phyloP scores from a whole-genome alignment of 2,113 vertebrate species.

The Sitta europaea region DNA sequence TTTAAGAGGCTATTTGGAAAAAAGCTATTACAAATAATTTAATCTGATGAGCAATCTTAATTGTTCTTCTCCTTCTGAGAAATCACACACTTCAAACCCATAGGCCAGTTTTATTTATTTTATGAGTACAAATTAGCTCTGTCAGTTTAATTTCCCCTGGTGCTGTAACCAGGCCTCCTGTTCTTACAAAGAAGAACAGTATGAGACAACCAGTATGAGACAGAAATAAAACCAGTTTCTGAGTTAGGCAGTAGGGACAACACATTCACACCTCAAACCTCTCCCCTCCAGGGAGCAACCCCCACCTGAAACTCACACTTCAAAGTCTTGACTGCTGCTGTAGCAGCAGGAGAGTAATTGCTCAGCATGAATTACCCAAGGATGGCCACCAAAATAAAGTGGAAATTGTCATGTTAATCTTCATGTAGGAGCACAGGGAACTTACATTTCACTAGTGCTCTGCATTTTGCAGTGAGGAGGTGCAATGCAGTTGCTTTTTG shows the following conservation, averaged over 20 bases:
- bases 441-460: neutral
- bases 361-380: neutral
- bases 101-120: conserved; percentile 26
- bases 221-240: conserved; percentile 12
- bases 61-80: neutral
- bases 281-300: neutral
- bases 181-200: neutral
- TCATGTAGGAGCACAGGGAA: neutral
- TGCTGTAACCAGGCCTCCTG: neutral
- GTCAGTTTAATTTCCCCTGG: neutral
- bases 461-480: neutral
- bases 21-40: neutral
- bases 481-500: neutral
- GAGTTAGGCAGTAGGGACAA: neutral
- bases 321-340: neutral
- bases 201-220: neutral
- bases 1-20: neutral
- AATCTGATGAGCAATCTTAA: neutral
- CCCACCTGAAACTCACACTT: fast-evolving
- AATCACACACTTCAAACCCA: neutral
- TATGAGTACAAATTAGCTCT: neutral
- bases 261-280: neutral
- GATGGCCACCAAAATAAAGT: neutral
- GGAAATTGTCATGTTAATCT: neutral
- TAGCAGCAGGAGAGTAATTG: neutral